Evolutionary conservation across 64 coral and sea anemone genomes (phyloP).

Genomic region (Hydrozoanthus tunicans): DNA sequence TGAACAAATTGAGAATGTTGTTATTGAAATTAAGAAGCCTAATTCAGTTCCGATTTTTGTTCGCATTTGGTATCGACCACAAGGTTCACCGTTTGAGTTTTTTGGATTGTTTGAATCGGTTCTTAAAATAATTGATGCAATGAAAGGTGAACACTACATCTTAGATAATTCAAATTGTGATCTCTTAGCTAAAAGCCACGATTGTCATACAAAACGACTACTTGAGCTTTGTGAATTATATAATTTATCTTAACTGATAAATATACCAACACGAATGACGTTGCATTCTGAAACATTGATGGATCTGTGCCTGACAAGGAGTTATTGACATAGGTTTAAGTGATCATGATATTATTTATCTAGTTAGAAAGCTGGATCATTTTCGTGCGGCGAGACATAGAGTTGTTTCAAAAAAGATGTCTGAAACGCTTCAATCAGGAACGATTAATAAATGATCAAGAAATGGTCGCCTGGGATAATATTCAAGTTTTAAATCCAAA

Average conservation of each 20-base stretch:
- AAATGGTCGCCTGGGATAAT: not conserved
- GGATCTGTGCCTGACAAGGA: conserved; percentile 11
- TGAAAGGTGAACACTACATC: conserved; percentile 20
- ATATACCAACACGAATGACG: conserved; percentile 5
- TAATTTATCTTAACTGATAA: conserved; percentile 21
- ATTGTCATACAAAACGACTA: conserved; percentile 33
- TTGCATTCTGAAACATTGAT: conserved; percentile 5
- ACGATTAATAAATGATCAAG: not conserved
- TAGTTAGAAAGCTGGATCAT: not conserved
- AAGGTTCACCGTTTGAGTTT: not conserved
- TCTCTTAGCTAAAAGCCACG: not conserved
- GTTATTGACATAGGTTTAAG: not conserved
- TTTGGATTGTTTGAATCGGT: conserved; percentile 3
- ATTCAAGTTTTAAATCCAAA: not conserved
- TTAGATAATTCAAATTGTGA: conserved; percentile 7
- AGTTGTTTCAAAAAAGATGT: not conserved
- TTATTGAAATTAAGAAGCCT: too few relatives aligned
- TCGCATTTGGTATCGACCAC: conserved; percentile 6
- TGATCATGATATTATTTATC: conserved; percentile 13
- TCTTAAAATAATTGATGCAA: not conserved
- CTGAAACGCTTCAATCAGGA: not conserved
- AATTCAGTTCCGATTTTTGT: not conserved
- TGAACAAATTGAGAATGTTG: not conserved
- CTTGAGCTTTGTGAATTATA: not conserved
- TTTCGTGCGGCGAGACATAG: not conserved